These are phyloP conservation scores for Oostethus manadensis DNA, from an alignment of 2,113 vertebrate species.

Conservation along the genomic window DNA sequence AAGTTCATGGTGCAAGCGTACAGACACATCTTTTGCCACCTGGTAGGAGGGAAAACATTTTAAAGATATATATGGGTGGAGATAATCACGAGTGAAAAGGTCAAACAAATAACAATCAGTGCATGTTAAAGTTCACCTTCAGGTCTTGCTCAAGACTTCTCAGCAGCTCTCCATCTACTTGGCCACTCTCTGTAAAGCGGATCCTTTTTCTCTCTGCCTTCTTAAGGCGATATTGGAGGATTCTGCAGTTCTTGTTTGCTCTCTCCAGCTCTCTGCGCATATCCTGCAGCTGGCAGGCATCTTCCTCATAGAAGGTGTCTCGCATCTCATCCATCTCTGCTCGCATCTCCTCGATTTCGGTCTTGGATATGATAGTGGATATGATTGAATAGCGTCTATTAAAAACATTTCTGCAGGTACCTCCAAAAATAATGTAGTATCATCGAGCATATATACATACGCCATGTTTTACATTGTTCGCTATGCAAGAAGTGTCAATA, in stretches of 20 bases:
- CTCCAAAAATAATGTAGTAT: not conserved
- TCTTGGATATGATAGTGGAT: conserved; percentile 61
- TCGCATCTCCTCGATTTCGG: conserved; percentile 93
- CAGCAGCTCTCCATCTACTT: conserved; percentile 90
- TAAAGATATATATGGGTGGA: not conserved
- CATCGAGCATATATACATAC: conserved; percentile 11
- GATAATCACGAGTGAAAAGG: too few relatives aligned
- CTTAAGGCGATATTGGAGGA: conserved; percentile 94
- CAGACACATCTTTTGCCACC: conserved; percentile 98
- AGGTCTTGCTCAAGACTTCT: conserved; percentile 97
- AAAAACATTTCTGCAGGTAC: not conserved
- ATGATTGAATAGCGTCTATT: not conserved
- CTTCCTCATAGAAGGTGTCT: conserved; percentile 97
- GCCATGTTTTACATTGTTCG: conserved; percentile 39
- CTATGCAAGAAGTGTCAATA: not conserved
- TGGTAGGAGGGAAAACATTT: conserved; percentile 36
- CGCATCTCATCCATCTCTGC: conserved; percentile 99
- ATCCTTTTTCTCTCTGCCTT: conserved; percentile 94
- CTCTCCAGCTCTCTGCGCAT: conserved; percentile 96
- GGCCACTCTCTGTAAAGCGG: conserved; percentile 85
- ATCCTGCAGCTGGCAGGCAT: conserved; percentile 95
- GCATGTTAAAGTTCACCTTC: conserved; percentile 73
- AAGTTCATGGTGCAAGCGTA: conserved; percentile 93
- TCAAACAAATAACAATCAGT: not conserved
- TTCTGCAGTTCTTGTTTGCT: conserved; percentile 97